Base-by-base conservation (phyloP, 2,113 vertebrate genomes). In the Oreochromis niloticus region DNA sequence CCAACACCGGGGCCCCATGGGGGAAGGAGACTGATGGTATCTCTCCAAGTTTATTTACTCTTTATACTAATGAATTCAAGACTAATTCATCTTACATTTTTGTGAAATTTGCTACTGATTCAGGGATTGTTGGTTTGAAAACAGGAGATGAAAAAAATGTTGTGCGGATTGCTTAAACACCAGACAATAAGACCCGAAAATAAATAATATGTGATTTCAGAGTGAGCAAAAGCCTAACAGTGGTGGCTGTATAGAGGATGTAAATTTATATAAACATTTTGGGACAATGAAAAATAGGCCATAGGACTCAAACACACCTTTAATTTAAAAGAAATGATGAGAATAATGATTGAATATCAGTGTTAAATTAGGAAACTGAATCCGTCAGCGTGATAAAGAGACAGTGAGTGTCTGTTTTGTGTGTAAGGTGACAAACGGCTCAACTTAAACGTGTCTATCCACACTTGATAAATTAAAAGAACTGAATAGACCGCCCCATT, bases 161-260 rank as follows among this genome's bases (percentile, higher is more conserved):
- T 32, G 43, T 5, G 14, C 0, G 0, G 43, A 7, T 78, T 3
- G 17, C 4, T 78, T 0, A 8, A 50, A 78, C 43, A 12, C 6
- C 68, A 30, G 41, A 17, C 24, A 6, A 48, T 27, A 27, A 27
- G 27, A 27, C 27, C 27, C 27, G 0, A 43, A 73, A 46, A 46
- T 43, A 73, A 46, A 10, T 54, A 13, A n/a, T 2, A 4, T 73
- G 22, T 16, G 39, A 71, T 71, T 24, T 43, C 66, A 71, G 39
- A 24, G 36, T 22, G 2, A 24, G 39, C 66, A 43, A 43, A 14
- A 16, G 19, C 39, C 39, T 43, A 10, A 71, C 12, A 22, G 13
- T 0, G 39, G 36, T 16, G 39, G 13, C 66, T 24, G 39, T 71
- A 16, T 43, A 71, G 7, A 16, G 4, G 39, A 43, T 27, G 39